Base-by-base conservation (phyloP, 1,140 invertebrate genomes). In the Cataglyphis hispanica region DNA sequence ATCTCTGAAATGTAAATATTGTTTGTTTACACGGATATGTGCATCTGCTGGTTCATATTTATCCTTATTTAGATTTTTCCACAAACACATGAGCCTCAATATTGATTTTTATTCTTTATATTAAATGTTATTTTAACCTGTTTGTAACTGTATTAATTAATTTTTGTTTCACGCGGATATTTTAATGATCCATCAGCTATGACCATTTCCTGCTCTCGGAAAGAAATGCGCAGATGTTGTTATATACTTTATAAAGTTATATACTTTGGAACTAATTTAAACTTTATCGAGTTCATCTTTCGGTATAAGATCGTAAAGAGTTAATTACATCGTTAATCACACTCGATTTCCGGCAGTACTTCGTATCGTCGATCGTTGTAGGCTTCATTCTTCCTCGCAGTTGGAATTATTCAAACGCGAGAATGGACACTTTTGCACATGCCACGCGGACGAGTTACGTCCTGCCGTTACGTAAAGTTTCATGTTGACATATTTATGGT, bases 401-500 rank as follows among this genome's bases (percentile, higher is more conserved):
- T 67, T 67, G 37, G n/a, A n/a, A 16, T 22, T 34, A 56, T 69
- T 69, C 16, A 80, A 66, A 67, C 16, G 60, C 77, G 46, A 37
- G 77, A 37, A 80, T 56, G 31, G 22, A 56, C 61, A 63, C 66
- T 69, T 80, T 67, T 67, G 61, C 76, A 43, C 76, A 22, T 37
- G 43, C 76, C 63, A 16, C 22, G 46, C 34, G 19, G 63, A 58
- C 63, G 63, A 80, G 61, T 80, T 80, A 67, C 76, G 76, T 13
- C 53, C 43, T 6, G 31, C 27, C 61, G 76, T 69, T 80, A 80
- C 76, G 76, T 66, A 56, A 80, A 80, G 61, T 80, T 80, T 34
- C 77, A 58, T 25, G 63, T 67, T 78, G 63, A 64, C 64, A 25
- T 80, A 69, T 80, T 80, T 80, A 80, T 80, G 77, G 63, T 70